phyloP scores from a whole-genome alignment of 2,113 vertebrate genomes.

The Channa argus region DNA sequence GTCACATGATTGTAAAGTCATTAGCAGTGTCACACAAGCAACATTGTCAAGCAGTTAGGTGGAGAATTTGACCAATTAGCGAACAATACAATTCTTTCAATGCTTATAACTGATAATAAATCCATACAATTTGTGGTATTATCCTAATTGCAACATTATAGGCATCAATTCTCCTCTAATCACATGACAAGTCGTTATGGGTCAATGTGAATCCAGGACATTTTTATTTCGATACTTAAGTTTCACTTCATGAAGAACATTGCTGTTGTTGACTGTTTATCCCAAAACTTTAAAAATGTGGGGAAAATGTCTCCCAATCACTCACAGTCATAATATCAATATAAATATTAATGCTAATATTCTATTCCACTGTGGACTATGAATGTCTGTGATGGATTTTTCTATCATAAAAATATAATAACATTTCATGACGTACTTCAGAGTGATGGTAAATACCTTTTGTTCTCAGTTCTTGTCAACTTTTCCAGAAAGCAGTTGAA shows the following conservation, averaged over 20 bases:
- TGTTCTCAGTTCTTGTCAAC: too few species aligned
- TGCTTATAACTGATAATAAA: background rate
- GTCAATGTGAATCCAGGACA: background rate
- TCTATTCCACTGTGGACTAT: too few species aligned
- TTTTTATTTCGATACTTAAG: background rate
- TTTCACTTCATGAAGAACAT: background rate
- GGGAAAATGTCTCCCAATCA: too few species aligned
- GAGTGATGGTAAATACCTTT: too few species aligned
- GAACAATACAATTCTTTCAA: background rate
- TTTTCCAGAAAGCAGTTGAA: too few species aligned
- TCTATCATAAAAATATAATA: too few species aligned
- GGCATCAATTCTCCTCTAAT: background rate
- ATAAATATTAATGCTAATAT: too few species aligned
- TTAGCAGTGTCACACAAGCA: constrained; percentile 7
- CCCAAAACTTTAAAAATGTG: background rate
- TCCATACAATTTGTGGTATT: background rate
- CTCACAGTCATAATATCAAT: too few species aligned
- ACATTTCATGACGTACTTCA: too few species aligned
- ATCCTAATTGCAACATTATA: too few species aligned
- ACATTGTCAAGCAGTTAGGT: constrained; percentile 23
- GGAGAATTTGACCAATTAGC: background rate
- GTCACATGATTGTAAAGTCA: constrained; percentile 27
- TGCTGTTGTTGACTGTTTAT: background rate
- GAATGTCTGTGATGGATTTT: too few species aligned
- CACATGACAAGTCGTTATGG: background rate